A percentile compares a stretch with the other conserved stretches of the same genome.
Conservation (phyloP, 2,797 vertebrate genomes). For the Austrolebias charrua region DNA sequence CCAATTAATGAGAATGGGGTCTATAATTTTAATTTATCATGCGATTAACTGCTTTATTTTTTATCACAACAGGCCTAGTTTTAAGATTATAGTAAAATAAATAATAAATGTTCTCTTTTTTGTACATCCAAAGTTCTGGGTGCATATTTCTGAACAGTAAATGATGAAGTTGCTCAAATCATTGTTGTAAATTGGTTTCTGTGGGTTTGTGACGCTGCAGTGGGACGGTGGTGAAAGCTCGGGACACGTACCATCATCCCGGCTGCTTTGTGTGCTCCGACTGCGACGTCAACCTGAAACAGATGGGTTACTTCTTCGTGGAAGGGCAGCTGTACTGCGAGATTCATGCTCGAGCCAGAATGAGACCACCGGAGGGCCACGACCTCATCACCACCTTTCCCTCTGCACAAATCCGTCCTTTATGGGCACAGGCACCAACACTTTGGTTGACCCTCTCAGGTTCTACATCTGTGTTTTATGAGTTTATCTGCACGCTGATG, state of each 20-base stretch:
- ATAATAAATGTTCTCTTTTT: too few species aligned
- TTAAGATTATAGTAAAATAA: too few species aligned
- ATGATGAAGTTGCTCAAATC: neutral
- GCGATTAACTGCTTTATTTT: too few species aligned
- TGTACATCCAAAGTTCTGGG: too few species aligned
- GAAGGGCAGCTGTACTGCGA: slow-evolving; percentile 96
- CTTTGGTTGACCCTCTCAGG: slow-evolving; percentile 6
- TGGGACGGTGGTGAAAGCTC: slow-evolving; percentile 93
- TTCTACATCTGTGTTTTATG: slow-evolving; percentile 16
- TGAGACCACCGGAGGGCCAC: slow-evolving; percentile 90
- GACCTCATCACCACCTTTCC: slow-evolving; percentile 88
- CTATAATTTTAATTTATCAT: too few species aligned
- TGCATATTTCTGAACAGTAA: too few species aligned
- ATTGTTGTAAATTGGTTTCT: neutral
- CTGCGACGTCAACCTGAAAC: slow-evolving; percentile 94
- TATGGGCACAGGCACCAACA: slow-evolving; percentile 8
- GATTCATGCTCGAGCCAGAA: slow-evolving; percentile 87
- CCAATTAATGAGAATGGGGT: too few species aligned
- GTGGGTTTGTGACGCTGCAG: slow-evolving; percentile 60
- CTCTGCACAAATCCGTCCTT: slow-evolving; percentile 73
- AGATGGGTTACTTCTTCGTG: slow-evolving; percentile 96
- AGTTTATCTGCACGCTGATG: slow-evolving; percentile 27
- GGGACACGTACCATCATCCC: slow-evolving; percentile 92
- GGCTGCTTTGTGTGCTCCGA: slow-evolving; percentile 96
- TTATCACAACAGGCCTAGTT: too few species aligned